Conservation (phyloP, 2,113 vertebrate species). For the Riparia riparia region DNA sequence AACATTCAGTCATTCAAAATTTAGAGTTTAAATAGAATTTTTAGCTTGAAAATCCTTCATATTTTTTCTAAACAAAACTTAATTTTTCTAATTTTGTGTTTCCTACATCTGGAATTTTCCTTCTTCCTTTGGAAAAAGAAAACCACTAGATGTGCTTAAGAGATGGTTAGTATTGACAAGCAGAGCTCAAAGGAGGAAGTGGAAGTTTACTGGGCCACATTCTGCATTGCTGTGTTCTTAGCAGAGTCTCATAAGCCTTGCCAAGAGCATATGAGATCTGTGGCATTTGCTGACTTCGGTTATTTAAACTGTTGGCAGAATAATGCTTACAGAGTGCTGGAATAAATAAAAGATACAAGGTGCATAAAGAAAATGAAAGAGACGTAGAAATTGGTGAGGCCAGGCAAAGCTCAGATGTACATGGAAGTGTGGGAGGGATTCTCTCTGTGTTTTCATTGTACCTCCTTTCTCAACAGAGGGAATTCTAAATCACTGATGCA, state of each 20-base stretch:
- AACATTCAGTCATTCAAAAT: background rate
- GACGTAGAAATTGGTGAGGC: background rate
- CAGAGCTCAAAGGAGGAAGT: background rate
- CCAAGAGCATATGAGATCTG: background rate
- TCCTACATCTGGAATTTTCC: background rate
- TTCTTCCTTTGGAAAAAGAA: background rate
- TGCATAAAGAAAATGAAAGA: background rate
- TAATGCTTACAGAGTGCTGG: background rate
- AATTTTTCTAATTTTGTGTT: background rate
- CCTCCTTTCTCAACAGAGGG: background rate
- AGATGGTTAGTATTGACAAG: background rate
- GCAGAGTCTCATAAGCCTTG: background rate
- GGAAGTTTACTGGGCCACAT: background rate
- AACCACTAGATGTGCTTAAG: background rate
- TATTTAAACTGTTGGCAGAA: constrained; percentile 10
- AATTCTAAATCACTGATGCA: background rate
- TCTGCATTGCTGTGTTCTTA: background rate
- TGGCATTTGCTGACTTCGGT: background rate
- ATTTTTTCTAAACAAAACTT: background rate
- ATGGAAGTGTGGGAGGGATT: background rate
- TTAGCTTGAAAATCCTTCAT: background rate
- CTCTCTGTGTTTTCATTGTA: background rate
- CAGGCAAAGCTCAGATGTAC: background rate
- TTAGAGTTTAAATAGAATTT: background rate
- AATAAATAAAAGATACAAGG: background rate